Conservation (phyloP, 2,888 invertebrate species). For the Acleris literana region DNA sequence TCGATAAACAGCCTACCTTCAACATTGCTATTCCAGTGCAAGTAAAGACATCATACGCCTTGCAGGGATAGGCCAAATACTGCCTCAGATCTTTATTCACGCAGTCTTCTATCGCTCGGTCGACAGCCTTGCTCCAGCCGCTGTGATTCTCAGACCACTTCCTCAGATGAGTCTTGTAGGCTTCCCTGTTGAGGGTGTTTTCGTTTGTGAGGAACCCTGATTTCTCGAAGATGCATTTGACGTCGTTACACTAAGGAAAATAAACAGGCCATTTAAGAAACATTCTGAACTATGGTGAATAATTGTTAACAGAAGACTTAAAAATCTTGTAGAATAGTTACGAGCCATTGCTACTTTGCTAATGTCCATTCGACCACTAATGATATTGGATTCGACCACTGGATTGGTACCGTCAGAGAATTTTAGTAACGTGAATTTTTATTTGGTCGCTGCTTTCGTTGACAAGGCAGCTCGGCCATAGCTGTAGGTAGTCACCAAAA, state of each 20-base stretch:
- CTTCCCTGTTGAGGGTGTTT: conserved; percentile 65
- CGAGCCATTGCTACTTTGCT: too few species aligned
- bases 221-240: conserved; percentile 73
- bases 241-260: conserved; percentile 66
- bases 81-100: conserved; percentile 69
- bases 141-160: conserved; percentile 63
- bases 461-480: too few species aligned
- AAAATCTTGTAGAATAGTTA: too few species aligned
- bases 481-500: too few species aligned
- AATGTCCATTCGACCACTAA: too few species aligned
- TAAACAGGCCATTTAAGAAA: too few species aligned
- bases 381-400: too few species aligned
- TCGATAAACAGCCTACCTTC: conserved; percentile 55
- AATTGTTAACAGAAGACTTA: neutral
- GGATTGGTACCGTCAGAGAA: too few species aligned
- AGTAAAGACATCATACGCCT: conserved; percentile 73
- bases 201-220: conserved; percentile 69
- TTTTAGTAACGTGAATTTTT: too few species aligned
- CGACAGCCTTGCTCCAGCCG: conserved; percentile 64
- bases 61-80: conserved; percentile 66
- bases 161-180: conserved; percentile 60
- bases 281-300: too few species aligned
- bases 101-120: conserved; percentile 69
- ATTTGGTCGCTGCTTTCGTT: too few species aligned
- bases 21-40: conserved; percentile 77